These are phyloP conservation scores for Drosophila nebulosa DNA, from an alignment of 1,140 invertebrate species.

Conservation along the genomic window DNA sequence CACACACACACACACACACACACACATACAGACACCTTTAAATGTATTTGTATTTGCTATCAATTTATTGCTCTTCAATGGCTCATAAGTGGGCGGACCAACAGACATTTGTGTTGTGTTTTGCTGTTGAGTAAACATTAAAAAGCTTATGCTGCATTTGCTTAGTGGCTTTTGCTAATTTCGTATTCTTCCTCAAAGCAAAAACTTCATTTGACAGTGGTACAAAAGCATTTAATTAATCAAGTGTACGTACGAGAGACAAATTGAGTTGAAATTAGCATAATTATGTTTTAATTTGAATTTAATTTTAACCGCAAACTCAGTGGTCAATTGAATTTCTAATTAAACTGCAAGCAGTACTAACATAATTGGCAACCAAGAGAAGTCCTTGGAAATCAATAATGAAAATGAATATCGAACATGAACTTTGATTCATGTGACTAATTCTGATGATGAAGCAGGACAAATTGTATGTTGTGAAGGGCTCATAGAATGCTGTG, in stretches of 20 bases:
- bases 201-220: constrained; percentile 29
- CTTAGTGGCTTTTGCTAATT: constrained; percentile 60
- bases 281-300: too few species aligned
- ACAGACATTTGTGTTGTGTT: background rate
- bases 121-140: constrained; percentile 25
- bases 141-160: constrained; percentile 61
- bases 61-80: constrained; percentile 54
- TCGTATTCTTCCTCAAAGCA: constrained; percentile 6
- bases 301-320: too few species aligned
- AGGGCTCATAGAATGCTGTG: too few species aligned
- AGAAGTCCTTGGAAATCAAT: background rate
- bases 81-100: background rate
- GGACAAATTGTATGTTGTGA: background rate
- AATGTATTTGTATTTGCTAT: constrained; percentile 19
- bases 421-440: background rate
- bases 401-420: background rate
- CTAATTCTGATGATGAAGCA: background rate
- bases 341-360: background rate
- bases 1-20: background rate
- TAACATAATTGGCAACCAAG: background rate
- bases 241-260: background rate
- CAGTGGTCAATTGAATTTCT: background rate
- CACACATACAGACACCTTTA: background rate
- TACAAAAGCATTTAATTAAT: background rate
- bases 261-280: too few species aligned